A percentile compares a stretch with the other conserved stretches of the same genome.
Evolutionary conservation across 92 coral and sea anemone species (phyloP).

Genomic region (Siderastrea radians): DNA sequence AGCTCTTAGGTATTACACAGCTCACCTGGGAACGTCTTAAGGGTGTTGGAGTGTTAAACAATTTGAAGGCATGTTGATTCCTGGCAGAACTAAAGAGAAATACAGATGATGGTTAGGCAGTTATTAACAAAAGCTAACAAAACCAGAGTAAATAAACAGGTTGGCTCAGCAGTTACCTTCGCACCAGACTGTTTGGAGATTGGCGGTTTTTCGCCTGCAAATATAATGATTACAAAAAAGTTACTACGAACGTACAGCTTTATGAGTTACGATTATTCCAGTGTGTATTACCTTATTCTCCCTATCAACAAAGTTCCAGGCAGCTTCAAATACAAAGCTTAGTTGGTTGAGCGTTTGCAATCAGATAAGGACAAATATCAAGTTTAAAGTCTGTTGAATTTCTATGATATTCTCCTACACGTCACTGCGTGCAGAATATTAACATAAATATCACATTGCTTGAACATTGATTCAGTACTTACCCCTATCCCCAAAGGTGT

Average conservation of each 20-base stretch:
- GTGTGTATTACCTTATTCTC: no score
- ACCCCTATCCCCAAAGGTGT: conserved; percentile 48
- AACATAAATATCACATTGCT: no score
- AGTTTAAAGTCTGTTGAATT: no score
- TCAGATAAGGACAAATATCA: no score
- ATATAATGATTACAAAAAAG: background rate
- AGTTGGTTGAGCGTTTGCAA: no score
- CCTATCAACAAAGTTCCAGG: no score
- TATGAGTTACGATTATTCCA: no score
- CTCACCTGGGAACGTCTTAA: conserved; percentile 82
- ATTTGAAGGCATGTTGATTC: conserved; percentile 85
- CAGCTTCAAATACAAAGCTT: no score
- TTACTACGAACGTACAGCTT: no score
- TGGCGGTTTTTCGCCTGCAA: conserved; percentile 31
- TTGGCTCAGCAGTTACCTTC: conserved; percentile 37
- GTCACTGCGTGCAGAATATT: no score
- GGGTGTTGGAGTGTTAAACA: conserved; percentile 93
- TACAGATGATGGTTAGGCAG: background rate
- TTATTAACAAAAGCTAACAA: background rate
- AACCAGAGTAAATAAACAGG: background rate
- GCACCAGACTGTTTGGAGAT: conserved; percentile 64
- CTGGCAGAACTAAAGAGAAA: conserved; percentile 78
- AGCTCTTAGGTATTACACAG: background rate
- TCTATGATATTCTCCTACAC: no score
- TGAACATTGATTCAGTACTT: background rate